Evolutionary conservation across 37 sponge, comb jelly and placozoan genomes (phyloP).

Genomic region (Cladorhizidae sp.): DNA sequence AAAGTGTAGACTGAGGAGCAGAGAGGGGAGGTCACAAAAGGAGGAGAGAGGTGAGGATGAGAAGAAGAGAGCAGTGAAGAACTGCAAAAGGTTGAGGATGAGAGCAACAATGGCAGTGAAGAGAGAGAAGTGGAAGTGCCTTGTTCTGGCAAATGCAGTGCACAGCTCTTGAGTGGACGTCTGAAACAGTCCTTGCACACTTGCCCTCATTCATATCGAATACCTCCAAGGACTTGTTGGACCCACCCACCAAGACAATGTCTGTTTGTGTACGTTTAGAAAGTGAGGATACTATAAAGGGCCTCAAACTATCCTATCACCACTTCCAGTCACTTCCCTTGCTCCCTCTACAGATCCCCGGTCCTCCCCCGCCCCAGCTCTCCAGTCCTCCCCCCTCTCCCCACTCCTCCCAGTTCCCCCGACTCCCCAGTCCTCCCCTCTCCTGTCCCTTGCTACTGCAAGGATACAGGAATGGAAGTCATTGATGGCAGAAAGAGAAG

Average conservation of each 20-base stretch:
- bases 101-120: too few relatives aligned
- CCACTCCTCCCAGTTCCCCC: too few relatives aligned
- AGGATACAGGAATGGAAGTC: constrained; percentile 94
- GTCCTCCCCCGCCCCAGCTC: too few relatives aligned
- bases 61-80: too few relatives aligned
- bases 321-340: neutral
- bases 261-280: constrained; percentile 34
- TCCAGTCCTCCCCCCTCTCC: too few relatives aligned
- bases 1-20: neutral
- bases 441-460: too few relatives aligned
- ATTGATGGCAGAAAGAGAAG: constrained; percentile 80
- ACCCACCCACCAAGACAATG: constrained; percentile 76
- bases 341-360: too few relatives aligned
- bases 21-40: neutral
- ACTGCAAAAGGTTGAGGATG: too few relatives aligned
- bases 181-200: constrained; percentile 40
- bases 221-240: constrained; percentile 73
- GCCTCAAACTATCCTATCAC: too few relatives aligned
- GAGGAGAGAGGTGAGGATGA: neutral
- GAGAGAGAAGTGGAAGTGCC: constrained; percentile 12
- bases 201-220: constrained; percentile 82
- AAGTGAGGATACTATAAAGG: neutral
- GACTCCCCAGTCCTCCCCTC: too few relatives aligned
- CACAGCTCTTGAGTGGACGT: constrained; percentile 63
- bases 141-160: constrained; percentile 82